Base-by-base conservation (phyloP, 2,888 invertebrate species). In the Dynastes hyllus region DNA sequence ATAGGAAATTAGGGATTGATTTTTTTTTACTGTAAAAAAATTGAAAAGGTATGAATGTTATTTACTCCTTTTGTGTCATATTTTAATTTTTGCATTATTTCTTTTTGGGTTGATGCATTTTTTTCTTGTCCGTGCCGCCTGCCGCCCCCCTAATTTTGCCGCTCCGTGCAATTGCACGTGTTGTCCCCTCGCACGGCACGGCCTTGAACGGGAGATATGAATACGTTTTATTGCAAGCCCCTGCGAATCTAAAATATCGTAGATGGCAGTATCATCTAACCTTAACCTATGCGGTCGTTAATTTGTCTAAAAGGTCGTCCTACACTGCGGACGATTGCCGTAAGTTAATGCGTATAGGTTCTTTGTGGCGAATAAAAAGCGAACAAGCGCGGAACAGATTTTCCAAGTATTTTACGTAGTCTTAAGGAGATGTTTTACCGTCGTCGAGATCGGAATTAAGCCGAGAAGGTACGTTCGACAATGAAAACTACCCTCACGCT, bases 371-470 rank as follows among this genome's bases (percentile, higher is more conserved):
- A 58, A 40, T 61, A 73, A 58, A 73, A 71, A 73, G 40, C 53
- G 58, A 32, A 58, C 58, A 55, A 22, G 58, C 45, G 58, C 45
- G 22, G 51, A 58, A 58, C 73, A 27, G 73, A 73, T 73, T 73
- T 40, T 73, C 55, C 58, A 73, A 61, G 73, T 73, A 73, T 73
- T 73, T 73, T 73, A 73, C 73, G 73, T 73, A 73, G 58, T 73
- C 73, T 61, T 73, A 58, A 73, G 55, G 58, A 27, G 73, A 73
- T 73, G 73, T 73, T 73, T 73, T 73, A 73, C 73, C 58, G 58
- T 73, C 58, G 73, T 73, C 58, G 73, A 73, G 40, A 58, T 58
- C 58, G 73, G 73, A 73, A 73, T 73, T 73, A 73, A 73, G 73
- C 37, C 58, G 61, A 45, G 9, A 45, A 45, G 45, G 73, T 73